These are phyloP conservation scores for Gadopsis bispinosus DNA, from an alignment of 2,797 vertebrate species.

Conservation along the genomic window DNA sequence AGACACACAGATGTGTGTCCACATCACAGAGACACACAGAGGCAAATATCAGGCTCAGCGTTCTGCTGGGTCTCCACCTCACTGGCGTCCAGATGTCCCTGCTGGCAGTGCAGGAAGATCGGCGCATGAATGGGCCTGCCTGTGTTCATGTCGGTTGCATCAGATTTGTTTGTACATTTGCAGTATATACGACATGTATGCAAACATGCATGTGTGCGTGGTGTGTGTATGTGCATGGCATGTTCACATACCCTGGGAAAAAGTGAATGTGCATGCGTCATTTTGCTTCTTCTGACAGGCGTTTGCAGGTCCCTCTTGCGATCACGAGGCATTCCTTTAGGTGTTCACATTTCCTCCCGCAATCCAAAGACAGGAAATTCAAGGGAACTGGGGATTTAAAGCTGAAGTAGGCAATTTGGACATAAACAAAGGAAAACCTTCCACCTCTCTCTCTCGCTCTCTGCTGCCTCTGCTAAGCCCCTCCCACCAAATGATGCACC, in stretches of 20 bases:
- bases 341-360: background rate
- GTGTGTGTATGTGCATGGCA: too few relatives aligned
- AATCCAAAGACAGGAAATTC: background rate
- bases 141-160: background rate
- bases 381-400: too few relatives aligned
- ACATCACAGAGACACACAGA: conserved; percentile 68
- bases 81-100: conserved; percentile 68
- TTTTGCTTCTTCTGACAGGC: background rate
- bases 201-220: background rate
- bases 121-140: background rate
- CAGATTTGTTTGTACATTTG: background rate
- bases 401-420: too few relatives aligned
- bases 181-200: too few relatives aligned
- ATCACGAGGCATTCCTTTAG: background rate
- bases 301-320: background rate
- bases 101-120: background rate
- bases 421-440: too few relatives aligned
- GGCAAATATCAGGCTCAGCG: conserved; percentile 70
- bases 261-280: too few relatives aligned
- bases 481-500: too few relatives aligned
- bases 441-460: too few relatives aligned
- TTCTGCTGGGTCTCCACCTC: conserved; percentile 36
- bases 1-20: conserved; percentile 71
- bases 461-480: too few relatives aligned
- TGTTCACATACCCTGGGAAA: too few relatives aligned